phyloP scores from a whole-genome alignment of 2,888 invertebrate genomes.

The Drosophila basisetae region DNA sequence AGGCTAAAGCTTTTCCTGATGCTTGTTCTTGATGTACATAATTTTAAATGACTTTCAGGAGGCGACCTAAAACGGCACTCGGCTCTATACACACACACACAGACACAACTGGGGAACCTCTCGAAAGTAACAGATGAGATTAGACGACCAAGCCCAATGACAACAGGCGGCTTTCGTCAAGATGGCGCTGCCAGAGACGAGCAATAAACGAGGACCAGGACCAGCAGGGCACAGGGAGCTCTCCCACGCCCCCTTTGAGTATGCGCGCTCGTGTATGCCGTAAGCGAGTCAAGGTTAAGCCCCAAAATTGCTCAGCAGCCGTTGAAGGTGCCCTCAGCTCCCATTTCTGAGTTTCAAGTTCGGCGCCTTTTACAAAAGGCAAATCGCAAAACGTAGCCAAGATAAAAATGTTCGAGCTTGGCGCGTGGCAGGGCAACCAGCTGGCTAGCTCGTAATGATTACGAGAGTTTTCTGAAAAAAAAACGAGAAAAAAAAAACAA shows the following conservation, averaged over 20 bases:
- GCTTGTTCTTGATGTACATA: constrained; percentile 68
- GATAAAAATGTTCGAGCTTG: constrained; percentile 47
- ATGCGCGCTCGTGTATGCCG: constrained; percentile 65
- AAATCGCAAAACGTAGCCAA: constrained; percentile 33
- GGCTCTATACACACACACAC: constrained; percentile 26
- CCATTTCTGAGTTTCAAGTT: constrained; percentile 17
- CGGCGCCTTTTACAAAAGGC: constrained; percentile 32
- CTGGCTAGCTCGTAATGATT: constrained; percentile 77
- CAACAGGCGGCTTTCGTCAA: constrained; percentile 75
- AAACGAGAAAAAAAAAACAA: constrained; percentile 3
- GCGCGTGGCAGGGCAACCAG: constrained; percentile 61
- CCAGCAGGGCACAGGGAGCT: background rate
- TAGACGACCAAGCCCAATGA: constrained; percentile 73
- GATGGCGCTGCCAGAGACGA: constrained; percentile 60
- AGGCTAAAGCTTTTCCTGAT: constrained; percentile 30
- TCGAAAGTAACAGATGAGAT: constrained; percentile 73
- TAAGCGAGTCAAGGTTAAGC: constrained; percentile 76
- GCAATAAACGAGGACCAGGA: constrained; percentile 1
- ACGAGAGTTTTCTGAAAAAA: constrained; percentile 60
- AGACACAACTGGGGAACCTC: constrained; percentile 33
- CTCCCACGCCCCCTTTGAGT: constrained; percentile 66
- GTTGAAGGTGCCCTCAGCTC: constrained; percentile 29
- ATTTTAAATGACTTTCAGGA: constrained; percentile 80
- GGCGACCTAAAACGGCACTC: constrained; percentile 63
- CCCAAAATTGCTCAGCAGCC: constrained; percentile 72